Conservation (phyloP, 2,888 invertebrate genomes). For the Limenitis arthemis region DNA sequence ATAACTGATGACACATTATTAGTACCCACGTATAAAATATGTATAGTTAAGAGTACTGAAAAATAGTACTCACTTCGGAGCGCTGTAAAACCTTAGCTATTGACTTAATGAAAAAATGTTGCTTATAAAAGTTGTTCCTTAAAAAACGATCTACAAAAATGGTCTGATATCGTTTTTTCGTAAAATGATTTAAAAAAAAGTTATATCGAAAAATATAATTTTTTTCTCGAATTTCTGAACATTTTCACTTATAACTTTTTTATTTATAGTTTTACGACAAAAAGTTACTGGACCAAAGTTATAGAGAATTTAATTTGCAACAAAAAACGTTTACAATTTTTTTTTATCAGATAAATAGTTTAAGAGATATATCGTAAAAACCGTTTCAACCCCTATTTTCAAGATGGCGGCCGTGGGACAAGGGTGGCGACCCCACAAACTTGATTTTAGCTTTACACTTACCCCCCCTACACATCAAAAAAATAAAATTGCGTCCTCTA, state of each 20-base stretch:
- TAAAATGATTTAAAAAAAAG: background rate
- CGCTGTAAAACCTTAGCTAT: slow-evolving; percentile 3
- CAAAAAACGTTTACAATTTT: background rate
- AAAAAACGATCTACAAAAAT: slow-evolving; percentile 1
- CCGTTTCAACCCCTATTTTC: no score
- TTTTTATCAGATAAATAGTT: slow-evolving; percentile 2
- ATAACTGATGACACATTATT: background rate
- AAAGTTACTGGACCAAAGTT: slow-evolving; percentile 5
- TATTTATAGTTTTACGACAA: slow-evolving; percentile 2
- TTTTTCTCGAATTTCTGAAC: background rate
- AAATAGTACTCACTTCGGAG: background rate
- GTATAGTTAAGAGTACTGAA: background rate
- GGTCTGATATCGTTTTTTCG: background rate
- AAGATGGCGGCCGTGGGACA: no score
- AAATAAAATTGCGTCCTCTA: no score
- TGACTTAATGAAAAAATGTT: background rate
- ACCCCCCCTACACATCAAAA: no score
- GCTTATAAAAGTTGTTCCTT: background rate
- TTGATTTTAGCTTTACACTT: no score
- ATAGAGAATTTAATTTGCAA: slow-evolving; percentile 2
- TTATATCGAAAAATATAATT: background rate
- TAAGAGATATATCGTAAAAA: no score
- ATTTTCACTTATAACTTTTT: slow-evolving; percentile 3
- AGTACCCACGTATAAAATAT: background rate
- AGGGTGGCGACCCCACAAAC: no score